phyloP scores from a whole-genome alignment of 2,797 vertebrate species.

The Labroides dimidiatus region DNA sequence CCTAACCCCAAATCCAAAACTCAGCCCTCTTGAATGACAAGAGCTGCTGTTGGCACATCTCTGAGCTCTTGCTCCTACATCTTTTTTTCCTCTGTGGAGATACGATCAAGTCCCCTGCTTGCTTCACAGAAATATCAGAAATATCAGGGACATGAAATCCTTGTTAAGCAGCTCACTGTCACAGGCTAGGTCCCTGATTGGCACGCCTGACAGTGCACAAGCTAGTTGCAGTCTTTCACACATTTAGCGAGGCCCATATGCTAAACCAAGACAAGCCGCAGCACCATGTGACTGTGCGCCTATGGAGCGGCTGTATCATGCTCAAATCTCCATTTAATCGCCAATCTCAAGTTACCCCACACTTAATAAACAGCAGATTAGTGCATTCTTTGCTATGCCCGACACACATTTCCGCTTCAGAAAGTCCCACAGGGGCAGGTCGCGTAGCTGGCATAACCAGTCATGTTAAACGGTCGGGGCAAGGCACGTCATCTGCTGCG shows the following conservation, averaged over 20 bases:
- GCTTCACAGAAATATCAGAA: conserved; percentile 64
- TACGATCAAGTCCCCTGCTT: conserved; percentile 61
- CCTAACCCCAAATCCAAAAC: conserved; percentile 70
- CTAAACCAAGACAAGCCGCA: conserved; percentile 71
- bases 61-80: conserved; percentile 56
- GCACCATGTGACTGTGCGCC: conserved; percentile 80
- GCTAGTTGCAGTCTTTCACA: conserved; percentile 77
- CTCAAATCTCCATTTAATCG: conserved; percentile 97
- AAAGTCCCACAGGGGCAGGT: conserved; percentile 85
- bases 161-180: conserved; percentile 73
- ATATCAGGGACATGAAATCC: conserved; percentile 70
- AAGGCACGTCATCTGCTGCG: conserved; percentile 86
- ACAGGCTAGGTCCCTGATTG: conserved; percentile 71
- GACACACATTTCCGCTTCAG: conserved; percentile 88
- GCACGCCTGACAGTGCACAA: conserved; percentile 66
- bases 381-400: conserved; percentile 90
- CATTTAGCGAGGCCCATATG: conserved; percentile 83
- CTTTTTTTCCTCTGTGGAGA: conserved; percentile 54
- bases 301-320: conserved; percentile 77
- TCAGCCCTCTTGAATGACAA: conserved; percentile 77
- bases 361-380: conserved; percentile 97
- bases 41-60: conserved; percentile 70
- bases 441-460: conserved; percentile 79
- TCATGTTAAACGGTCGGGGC: conserved; percentile 87
- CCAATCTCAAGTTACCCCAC: conserved; percentile 91